A percentile compares a stretch with the other conserved stretches of the same genome.
Conservation (phyloP, 2,113 vertebrate species). For the Sitta europaea region DNA sequence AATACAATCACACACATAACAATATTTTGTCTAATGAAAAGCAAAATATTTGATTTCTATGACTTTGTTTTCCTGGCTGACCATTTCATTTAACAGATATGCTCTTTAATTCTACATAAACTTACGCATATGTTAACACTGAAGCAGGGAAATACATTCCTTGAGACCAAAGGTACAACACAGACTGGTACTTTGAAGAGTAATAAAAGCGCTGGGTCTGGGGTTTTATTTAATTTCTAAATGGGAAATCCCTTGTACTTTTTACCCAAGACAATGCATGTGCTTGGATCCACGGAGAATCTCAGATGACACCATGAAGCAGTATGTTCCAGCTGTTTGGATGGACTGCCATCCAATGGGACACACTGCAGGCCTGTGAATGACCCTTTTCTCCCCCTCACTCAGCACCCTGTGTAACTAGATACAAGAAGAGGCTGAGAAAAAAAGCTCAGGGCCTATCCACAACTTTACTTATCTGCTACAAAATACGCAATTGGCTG, state of each 20-base stretch:
- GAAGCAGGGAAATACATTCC: background rate
- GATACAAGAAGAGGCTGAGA: background rate
- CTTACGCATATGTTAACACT: background rate
- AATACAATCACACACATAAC: background rate
- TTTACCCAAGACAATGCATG: background rate
- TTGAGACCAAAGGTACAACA: background rate
- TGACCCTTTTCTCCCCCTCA: background rate
- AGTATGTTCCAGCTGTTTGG: fast-evolving
- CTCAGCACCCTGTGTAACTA: background rate
- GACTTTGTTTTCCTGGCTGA: background rate
- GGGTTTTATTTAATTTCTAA: background rate
- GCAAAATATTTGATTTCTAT: background rate
- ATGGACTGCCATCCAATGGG: background rate
- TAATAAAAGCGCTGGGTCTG: background rate
- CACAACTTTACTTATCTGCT: background rate
- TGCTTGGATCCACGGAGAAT: background rate
- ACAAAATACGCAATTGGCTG: background rate
- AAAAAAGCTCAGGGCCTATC: background rate
- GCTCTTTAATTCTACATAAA: background rate
- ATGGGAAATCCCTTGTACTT: background rate
- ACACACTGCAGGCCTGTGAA: background rate
- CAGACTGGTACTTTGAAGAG: background rate
- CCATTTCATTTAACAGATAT: background rate
- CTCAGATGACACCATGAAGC: background rate
- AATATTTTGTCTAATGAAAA: background rate